phyloP scores from a whole-genome alignment of 2,797 vertebrate genomes.

The Falco berigora region DNA sequence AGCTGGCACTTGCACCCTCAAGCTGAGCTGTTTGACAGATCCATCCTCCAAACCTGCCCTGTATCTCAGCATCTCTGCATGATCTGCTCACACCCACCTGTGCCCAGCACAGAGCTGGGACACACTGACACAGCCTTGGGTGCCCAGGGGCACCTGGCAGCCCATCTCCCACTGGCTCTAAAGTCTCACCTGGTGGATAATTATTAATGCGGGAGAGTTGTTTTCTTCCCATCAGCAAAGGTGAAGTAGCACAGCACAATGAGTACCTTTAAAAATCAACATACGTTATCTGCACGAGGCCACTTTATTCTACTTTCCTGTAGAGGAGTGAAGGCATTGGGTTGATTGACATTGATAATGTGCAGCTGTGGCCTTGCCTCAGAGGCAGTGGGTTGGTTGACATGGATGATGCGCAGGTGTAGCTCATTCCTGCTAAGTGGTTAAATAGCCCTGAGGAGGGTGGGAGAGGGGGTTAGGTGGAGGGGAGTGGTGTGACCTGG shows the following conservation, averaged over 20 bases:
- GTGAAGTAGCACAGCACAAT: neutral
- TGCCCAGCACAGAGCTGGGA: neutral
- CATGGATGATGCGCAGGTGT: too few species aligned
- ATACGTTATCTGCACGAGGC: fast-evolving
- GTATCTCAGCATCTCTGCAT: fast-evolving
- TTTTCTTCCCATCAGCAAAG: neutral
- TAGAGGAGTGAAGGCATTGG: too few species aligned
- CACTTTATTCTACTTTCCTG: neutral
- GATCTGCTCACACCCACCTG: fast-evolving
- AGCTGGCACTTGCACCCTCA: neutral
- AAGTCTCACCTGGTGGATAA: too few species aligned
- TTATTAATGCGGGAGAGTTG: neutral
- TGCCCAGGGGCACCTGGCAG: neutral
- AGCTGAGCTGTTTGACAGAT: neutral
- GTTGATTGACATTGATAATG: too few species aligned
- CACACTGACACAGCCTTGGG: fast-evolving
- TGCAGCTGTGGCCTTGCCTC: too few species aligned
- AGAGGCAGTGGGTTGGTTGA: too few species aligned
- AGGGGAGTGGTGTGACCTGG: too few species aligned
- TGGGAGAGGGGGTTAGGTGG: too few species aligned
- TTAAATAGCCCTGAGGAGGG: too few species aligned
- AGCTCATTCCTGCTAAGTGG: too few species aligned
- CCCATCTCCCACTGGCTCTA: neutral
- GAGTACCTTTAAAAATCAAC: neutral
- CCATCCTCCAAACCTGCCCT: neutral